phyloP scores from a whole-genome alignment of 1,140 invertebrate genomes.

The Aphis craccivora region DNA sequence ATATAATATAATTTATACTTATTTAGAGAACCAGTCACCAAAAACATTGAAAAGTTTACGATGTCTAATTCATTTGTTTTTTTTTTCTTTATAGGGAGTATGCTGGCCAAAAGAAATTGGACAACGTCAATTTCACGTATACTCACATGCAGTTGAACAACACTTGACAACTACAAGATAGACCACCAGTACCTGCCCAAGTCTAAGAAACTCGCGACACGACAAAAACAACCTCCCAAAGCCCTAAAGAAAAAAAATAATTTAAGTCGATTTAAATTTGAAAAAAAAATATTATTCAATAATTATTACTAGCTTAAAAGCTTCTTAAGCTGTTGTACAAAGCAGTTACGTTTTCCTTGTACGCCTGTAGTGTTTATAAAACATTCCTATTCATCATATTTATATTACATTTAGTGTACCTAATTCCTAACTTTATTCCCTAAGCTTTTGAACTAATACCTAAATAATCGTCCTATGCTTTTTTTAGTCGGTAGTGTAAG shows the following conservation, averaged over 20 bases:
- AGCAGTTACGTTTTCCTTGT: constrained; percentile 21
- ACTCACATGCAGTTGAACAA: constrained; percentile 60
- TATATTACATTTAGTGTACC: constrained; percentile 18
- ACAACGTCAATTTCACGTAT: constrained; percentile 69
- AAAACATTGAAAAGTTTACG: not conserved
- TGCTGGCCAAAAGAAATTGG: constrained; percentile 74
- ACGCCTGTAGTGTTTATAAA: constrained; percentile 2
- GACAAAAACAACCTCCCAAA: constrained; percentile 24
- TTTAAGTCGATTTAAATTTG: not conserved
- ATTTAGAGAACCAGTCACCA: not conserved
- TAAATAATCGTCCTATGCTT: constrained; percentile 49
- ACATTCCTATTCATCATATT: not conserved
- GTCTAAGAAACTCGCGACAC: constrained; percentile 33
- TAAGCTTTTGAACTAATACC: constrained; percentile 48
- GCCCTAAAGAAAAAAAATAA: not conserved
- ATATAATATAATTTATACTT: not conserved
- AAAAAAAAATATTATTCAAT: constrained; percentile 10
- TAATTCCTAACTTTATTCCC: constrained; percentile 52
- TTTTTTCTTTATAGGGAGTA: constrained; percentile 68
- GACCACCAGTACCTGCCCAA: constrained; percentile 34
- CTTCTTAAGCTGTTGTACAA: constrained; percentile 31
- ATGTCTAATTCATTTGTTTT: not conserved
- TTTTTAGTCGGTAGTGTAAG: constrained; percentile 52
- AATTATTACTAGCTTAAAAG: constrained; percentile 27
- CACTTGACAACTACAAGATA: constrained; percentile 60